phyloP scores from a whole-genome alignment of 2,888 invertebrate genomes.

The Selenia dentaria region DNA sequence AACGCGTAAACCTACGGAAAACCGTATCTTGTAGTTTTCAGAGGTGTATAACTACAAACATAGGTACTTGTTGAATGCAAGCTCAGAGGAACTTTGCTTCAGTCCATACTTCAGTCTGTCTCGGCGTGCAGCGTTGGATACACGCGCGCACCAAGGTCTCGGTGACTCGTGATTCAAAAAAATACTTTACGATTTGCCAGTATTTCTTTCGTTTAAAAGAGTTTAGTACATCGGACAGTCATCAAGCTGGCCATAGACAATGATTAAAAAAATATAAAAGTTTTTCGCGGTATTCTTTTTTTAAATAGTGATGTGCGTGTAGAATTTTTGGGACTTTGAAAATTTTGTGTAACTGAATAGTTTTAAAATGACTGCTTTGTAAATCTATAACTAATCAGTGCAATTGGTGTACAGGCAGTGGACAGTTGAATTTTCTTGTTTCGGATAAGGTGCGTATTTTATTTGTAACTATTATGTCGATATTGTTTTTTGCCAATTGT shows the following conservation, averaged over 20 bases:
- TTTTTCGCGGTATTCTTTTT: constrained; percentile 6
- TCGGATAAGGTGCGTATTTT: constrained; percentile 6
- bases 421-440: neutral
- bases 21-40: neutral
- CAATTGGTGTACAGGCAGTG: neutral
- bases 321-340: neutral
- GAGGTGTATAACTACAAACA: constrained; percentile 32
- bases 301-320: constrained; percentile 11
- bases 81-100: constrained; percentile 35
- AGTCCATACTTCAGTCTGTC: constrained; percentile 45
- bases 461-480: too few relatives aligned
- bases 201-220: neutral
- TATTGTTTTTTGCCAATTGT: too few relatives aligned
- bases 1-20: neutral
- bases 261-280: neutral
- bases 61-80: constrained; percentile 59
- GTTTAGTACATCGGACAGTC: neutral
- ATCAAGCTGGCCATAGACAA: neutral
- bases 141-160: constrained; percentile 35
- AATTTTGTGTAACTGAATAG: neutral
- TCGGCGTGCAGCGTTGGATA: constrained; percentile 9
- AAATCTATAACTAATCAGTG: neutral
- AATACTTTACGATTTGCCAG: constrained; percentile 20
- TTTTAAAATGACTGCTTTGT: constrained; percentile 2
- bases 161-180: constrained; percentile 16